These are phyloP conservation scores for Drosophila carrolli DNA, from an alignment of 1,140 invertebrate genomes.

Conservation along the genomic window DNA sequence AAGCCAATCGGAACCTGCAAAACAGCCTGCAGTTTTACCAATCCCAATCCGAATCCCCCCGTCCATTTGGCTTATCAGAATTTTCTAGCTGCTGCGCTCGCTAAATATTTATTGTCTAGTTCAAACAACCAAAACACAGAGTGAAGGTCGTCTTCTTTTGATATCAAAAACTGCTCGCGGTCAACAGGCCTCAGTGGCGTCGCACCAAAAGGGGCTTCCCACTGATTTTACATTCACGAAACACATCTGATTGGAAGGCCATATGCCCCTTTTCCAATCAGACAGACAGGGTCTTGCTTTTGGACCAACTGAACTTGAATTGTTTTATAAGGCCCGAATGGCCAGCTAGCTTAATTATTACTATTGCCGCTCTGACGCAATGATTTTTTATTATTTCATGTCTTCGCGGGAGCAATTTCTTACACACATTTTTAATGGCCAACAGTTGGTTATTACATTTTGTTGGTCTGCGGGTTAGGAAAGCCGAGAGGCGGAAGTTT, in stretches of 20 bases:
- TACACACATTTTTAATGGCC: constrained; percentile 29
- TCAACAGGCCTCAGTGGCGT: constrained; percentile 42
- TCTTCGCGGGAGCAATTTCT: constrained; percentile 23
- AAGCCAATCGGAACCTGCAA: constrained; percentile 13
- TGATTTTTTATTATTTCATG: constrained; percentile 48
- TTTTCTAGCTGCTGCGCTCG: constrained; percentile 13
- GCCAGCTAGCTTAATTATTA: constrained; percentile 37
- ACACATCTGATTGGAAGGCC: constrained; percentile 15
- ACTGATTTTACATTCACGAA: constrained; percentile 7
- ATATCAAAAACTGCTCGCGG: constrained; percentile 56
- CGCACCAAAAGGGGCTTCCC: neutral
- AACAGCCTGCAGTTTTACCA: constrained; percentile 14
- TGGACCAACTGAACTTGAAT: constrained; percentile 71
- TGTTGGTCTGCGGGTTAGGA: constrained; percentile 26
- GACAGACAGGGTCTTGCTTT: constrained; percentile 6
- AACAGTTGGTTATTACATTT: constrained; percentile 17
- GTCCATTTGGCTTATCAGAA: constrained; percentile 54
- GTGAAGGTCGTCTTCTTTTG: constrained; percentile 64
- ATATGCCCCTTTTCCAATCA: constrained; percentile 11
- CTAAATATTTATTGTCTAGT: constrained; percentile 22
- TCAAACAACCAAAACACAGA: constrained; percentile 25
- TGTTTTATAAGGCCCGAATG: constrained; percentile 38
- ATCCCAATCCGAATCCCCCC: constrained; percentile 1
- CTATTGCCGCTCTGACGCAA: constrained; percentile 61
- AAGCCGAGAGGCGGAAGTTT: constrained; percentile 34